Percentiles rank a stretch among this genome's conserved stretches.
phyloP scores from a whole-genome alignment of 2,113 vertebrate species.

The Actinemys pallida region DNA sequence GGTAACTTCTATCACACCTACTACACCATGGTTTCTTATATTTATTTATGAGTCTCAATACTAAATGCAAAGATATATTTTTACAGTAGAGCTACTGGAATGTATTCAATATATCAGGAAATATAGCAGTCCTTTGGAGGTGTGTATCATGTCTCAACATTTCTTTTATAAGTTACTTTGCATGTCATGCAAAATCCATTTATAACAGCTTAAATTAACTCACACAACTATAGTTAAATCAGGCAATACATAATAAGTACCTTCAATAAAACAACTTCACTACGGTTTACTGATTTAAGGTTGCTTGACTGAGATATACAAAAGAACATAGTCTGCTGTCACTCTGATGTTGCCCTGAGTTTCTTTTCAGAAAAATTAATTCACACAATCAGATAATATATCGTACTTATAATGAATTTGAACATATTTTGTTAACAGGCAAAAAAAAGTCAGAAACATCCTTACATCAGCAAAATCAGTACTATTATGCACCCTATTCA shows the following conservation, averaged over 20 bases:
- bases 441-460: neutral
- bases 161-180: neutral
- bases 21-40: accelerated
- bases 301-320: neutral
- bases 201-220: neutral
- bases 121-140: neutral
- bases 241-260: neutral
- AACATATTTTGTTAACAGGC: neutral
- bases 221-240: neutral
- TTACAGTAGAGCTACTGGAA: neutral
- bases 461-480: neutral
- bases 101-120: neutral
- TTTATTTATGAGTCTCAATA: neutral
- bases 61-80: neutral
- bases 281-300: neutral
- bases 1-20: neutral
- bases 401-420: too few species aligned
- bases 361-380: neutral
- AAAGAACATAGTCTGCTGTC: neutral
- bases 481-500: slow-evolving; percentile 18
- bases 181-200: neutral
- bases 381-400: neutral
- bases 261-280: neutral
- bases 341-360: neutral
- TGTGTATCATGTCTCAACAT: neutral